Percentiles rank a stretch among this genome's conserved stretches.
phyloP scores from a whole-genome alignment of 2,113 vertebrate genomes.

The Lipotes vexillifer region DNA sequence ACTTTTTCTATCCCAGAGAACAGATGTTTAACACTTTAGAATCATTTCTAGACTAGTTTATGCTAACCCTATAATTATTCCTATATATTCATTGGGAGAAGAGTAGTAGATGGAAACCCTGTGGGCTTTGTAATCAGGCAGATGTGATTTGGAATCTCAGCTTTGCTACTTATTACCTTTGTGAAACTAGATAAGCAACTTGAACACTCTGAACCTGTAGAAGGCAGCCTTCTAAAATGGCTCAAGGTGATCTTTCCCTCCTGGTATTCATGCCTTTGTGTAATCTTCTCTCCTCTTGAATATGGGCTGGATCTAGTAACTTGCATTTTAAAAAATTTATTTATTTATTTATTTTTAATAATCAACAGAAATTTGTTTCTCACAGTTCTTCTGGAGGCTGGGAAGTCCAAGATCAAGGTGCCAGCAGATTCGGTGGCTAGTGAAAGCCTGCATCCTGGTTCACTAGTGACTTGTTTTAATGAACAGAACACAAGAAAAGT shows the following conservation, averaged over 20 bases:
- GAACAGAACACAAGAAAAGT: conserved; percentile 1
- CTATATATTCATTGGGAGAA: conserved; percentile 14
- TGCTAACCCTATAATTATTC: not conserved
- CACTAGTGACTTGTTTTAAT: conserved; percentile 6
- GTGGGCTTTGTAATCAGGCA: not conserved
- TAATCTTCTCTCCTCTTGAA: not conserved
- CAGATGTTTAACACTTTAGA: conserved; percentile 24
- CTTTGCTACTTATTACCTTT: conserved; percentile 18
- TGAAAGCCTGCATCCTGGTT: not conserved
- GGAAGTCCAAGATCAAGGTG: not conserved
- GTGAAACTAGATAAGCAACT: conserved; percentile 41
- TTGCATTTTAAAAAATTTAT: not conserved
- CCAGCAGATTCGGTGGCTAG: not conserved
- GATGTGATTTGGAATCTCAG: not conserved
- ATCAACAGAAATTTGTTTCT: not conserved
- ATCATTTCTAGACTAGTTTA: conserved; percentile 20
- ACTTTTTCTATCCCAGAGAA: not conserved
- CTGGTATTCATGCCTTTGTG: not conserved
- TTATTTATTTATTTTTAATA: not conserved
- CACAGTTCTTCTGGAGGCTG: not conserved
- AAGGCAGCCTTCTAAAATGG: conserved; percentile 14
- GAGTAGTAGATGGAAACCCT: not conserved
- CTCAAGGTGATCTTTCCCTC: not conserved
- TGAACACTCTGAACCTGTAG: not conserved
- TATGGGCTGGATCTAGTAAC: not conserved